Evolutionary conservation across 2,888 invertebrate genomes (phyloP).

Genomic region (Autographa pulchrina): DNA sequence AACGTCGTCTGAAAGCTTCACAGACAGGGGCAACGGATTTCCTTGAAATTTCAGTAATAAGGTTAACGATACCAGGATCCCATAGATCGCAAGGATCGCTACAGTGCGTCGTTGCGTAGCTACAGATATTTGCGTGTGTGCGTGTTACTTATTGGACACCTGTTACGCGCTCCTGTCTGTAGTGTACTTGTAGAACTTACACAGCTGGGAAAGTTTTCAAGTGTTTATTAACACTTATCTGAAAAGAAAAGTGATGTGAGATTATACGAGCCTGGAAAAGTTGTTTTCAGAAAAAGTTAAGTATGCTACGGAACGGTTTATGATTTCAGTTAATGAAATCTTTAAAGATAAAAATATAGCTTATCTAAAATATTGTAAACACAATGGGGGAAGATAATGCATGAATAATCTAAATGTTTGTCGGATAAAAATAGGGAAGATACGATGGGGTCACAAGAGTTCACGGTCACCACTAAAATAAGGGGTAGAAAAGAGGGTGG

Average conservation of each 20-base stretch:
- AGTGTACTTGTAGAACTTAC: conserved; percentile 30
- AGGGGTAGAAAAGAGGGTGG: neutral
- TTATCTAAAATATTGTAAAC: neutral
- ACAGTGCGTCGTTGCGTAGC: conserved; percentile 40
- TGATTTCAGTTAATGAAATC: neutral
- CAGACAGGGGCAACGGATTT: conserved; percentile 64
- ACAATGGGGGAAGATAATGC: neutral
- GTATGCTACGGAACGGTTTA: neutral
- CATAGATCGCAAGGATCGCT: conserved; percentile 65
- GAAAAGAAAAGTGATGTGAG: conserved; percentile 7
- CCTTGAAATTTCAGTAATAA: conserved; percentile 88
- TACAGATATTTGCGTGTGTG: conserved; percentile 60
- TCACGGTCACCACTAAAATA: neutral
- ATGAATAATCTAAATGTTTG: neutral
- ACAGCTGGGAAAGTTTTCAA: conserved; percentile 5
- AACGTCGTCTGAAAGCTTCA: conserved; percentile 10
- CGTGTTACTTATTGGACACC: conserved; percentile 64
- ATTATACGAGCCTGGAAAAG: neutral
- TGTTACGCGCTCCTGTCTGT: conserved; percentile 42
- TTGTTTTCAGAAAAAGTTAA: neutral
- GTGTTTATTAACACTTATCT: conserved; percentile 13
- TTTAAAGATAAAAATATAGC: neutral
- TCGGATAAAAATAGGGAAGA: neutral
- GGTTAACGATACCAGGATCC: conserved; percentile 84
- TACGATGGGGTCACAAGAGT: neutral